Conservation (phyloP, 2,888 invertebrate species). For the Rotaria macrura region DNA sequence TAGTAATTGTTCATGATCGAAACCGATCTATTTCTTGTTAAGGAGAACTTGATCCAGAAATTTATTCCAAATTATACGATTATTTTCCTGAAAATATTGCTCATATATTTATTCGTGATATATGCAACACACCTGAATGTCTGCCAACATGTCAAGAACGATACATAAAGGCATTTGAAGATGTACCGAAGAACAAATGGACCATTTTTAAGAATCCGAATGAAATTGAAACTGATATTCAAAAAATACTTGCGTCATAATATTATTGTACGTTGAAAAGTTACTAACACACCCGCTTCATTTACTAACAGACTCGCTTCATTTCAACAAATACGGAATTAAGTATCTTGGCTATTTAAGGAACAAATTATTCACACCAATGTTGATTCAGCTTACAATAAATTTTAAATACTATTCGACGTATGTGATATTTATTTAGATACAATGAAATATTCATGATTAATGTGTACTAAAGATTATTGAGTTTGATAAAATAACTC, state of each 20-base stretch:
- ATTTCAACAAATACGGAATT: not conserved
- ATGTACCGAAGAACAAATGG: not conserved
- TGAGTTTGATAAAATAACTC: too few species aligned
- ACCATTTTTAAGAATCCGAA: not conserved
- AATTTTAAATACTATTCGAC: too few species aligned
- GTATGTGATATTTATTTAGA: too few species aligned
- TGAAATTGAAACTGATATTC: not conserved
- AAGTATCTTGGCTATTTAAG: not conserved
- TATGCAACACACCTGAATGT: not conserved
- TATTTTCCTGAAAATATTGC: not conserved
- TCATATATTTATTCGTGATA: not conserved
- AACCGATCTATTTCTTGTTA: not conserved
- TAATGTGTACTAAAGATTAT: too few species aligned
- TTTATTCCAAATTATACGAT: not conserved
- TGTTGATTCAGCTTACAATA: too few species aligned
- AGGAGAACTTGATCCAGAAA: constrained; percentile 15
- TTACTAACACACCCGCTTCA: too few species aligned
- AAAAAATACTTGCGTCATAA: not conserved
- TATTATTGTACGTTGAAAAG: too few species aligned
- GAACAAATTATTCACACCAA: too few species aligned
- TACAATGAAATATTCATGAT: too few species aligned
- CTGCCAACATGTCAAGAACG: not conserved
- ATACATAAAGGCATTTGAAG: not conserved
- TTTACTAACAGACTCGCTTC: too few species aligned
- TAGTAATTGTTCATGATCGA: too few species aligned